Conservation (phyloP, 2,797 vertebrate species). For the Onychomys arenicola region DNA sequence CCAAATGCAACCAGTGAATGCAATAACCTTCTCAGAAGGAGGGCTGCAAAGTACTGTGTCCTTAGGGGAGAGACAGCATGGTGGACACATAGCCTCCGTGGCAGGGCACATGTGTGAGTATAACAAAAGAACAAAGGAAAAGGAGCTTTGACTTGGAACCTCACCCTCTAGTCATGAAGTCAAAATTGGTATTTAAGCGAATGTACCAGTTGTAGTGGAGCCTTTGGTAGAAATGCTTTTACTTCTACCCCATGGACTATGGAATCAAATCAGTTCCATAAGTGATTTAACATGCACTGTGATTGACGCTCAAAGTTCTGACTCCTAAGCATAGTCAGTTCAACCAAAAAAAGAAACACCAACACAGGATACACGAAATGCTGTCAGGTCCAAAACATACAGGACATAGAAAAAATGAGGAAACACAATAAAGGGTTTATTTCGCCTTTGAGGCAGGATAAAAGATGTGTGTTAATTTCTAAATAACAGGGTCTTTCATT, state of each 20-base stretch:
- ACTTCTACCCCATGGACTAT: conserved; percentile 23
- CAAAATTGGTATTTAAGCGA: conserved; percentile 61
- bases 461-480: conserved; percentile 78
- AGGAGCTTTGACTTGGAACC: conserved; percentile 46
- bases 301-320: conserved; percentile 39
- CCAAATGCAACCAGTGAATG: conserved; percentile 60
- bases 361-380: conserved; percentile 57
- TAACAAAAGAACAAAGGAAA: conserved; percentile 52
- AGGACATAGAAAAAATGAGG: conserved; percentile 69
- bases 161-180: conserved; percentile 40
- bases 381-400: conserved; percentile 78
- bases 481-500: conserved; percentile 68
- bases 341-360: conserved; percentile 78
- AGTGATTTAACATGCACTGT: conserved; percentile 77
- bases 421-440: conserved; percentile 78
- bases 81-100: background rate
- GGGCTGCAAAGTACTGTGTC: background rate
- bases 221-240: conserved; percentile 59
- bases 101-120: background rate
- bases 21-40: conserved; percentile 63
- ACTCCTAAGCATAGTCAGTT: conserved; percentile 69
- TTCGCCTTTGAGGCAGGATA: conserved; percentile 66
- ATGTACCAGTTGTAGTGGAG: conserved; percentile 58
- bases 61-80: background rate
- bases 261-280: conserved; percentile 42